Base-by-base conservation (phyloP, 2,888 invertebrate genomes). In the Drosophila flavopinicola region DNA sequence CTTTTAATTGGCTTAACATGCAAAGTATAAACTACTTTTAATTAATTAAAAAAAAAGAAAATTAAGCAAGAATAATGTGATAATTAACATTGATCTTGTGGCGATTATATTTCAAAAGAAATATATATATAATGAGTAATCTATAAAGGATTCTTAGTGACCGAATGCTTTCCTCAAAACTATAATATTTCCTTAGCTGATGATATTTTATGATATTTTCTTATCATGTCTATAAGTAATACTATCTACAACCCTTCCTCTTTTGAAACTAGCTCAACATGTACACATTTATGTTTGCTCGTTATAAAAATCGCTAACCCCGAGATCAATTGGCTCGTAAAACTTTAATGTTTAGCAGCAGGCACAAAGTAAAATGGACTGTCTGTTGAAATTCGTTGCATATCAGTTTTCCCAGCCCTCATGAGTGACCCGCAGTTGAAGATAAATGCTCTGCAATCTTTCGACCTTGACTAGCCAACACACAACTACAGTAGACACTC, bases 381-480 rank as follows among this genome's bases (percentile, higher is more conserved):
- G 35, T 42, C 20, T 10, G n/a, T 52, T 35, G n/a, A 3, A 15
- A 30, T 17, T 7, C 11, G 20, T 20, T 13, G 25, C 27, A 64
- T 70, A 66, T 66, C 70, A 29, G 13, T 49, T 30, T 11, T 41
- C 41, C 32, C 10, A 35, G 66, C 35, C 58, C 10, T 33, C 3
- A 7, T 39, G 13, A 32, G 10, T 53, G 72, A 72, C 56, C 67
- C 51, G 29, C 41, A 57, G 45, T 15, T 56, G 35, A 41, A 67
- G 68, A 66, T 59, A 48, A 59, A 59, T 52, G 64, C 33, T 9
- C 37, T 17, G 38, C 38, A 53, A 52, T 58, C 58, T 35, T 24
- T 17, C 48, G 48, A 72, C 68, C 68, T 68, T 68, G 67, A 39
- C 52, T 68, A 27, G 42, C 6, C 1, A 6, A 11, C 0, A 0